Percentiles rank a stretch among this genome's conserved stretches.
These are phyloP conservation scores for Blastobasis lacticolella DNA, from an alignment of 2,888 invertebrate genomes.

Conservation along the genomic window DNA sequence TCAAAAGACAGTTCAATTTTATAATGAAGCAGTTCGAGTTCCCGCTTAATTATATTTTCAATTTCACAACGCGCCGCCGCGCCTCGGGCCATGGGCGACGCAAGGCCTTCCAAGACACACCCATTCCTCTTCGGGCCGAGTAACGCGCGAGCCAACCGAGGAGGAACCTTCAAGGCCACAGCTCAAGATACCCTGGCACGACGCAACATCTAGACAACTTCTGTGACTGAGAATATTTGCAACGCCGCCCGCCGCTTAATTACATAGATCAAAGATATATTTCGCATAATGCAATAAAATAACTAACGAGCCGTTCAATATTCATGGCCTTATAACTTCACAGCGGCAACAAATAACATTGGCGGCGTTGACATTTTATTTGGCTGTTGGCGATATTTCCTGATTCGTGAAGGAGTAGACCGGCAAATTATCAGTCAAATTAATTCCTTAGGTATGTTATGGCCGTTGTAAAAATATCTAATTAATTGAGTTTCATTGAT, in stretches of 20 bases:
- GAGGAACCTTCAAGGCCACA: too few relatives aligned
- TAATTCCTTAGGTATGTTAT: too few relatives aligned
- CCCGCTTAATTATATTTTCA: slow-evolving; percentile 60
- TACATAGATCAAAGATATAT: slow-evolving; percentile 17
- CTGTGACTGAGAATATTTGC: slow-evolving; percentile 35
- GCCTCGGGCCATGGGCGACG: slow-evolving; percentile 36
- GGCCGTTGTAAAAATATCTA: too few relatives aligned
- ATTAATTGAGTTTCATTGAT: too few relatives aligned
- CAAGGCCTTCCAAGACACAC: neutral
- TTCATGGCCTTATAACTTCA: slow-evolving; percentile 1
- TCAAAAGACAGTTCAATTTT: slow-evolving; percentile 50
- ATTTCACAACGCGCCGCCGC: slow-evolving; percentile 45
- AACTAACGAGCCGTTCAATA: slow-evolving; percentile 1
- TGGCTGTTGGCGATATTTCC: too few relatives aligned
- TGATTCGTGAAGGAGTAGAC: too few relatives aligned
- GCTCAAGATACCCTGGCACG: too few relatives aligned
- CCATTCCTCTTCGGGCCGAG: too few relatives aligned
- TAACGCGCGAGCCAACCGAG: too few relatives aligned
- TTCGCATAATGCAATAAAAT: slow-evolving; percentile 2
- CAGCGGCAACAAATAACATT: too few relatives aligned
- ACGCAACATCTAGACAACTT: slow-evolving; percentile 22
- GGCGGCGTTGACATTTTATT: neutral
- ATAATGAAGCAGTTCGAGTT: slow-evolving; percentile 50
- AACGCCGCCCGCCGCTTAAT: slow-evolving; percentile 22
- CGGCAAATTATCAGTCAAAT: too few relatives aligned